These are phyloP conservation scores for Melipona quadrifasciata DNA, from an alignment of 1,140 invertebrate genomes.

Conservation along the genomic window DNA sequence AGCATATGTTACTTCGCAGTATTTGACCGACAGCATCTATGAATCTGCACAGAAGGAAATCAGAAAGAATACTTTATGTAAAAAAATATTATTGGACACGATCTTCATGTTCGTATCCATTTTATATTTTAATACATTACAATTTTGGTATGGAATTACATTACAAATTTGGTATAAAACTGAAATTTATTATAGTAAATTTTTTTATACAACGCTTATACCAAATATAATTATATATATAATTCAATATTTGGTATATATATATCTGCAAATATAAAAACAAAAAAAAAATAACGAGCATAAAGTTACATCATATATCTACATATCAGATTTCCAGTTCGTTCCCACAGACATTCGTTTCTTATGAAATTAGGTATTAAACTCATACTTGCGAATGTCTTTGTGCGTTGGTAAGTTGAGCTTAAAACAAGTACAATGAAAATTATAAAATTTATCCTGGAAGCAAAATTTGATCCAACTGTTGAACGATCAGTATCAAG, in stretches of 20 bases:
- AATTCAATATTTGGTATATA: neutral
- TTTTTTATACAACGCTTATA: neutral
- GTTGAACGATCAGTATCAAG: neutral
- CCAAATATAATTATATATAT: neutral
- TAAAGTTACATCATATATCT: slow-evolving; percentile 33
- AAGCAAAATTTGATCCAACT: neutral
- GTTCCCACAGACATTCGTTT: slow-evolving; percentile 42
- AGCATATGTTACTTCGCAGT: neutral
- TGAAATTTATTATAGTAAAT: neutral
- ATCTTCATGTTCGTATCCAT: neutral
- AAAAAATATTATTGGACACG: neutral
- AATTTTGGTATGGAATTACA: too few species aligned
- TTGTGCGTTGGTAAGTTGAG: neutral
- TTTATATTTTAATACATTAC: neutral
- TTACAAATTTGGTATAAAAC: neutral
- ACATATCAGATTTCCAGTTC: slow-evolving; percentile 41
- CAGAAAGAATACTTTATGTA: neutral
- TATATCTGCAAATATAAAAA: too few species aligned
- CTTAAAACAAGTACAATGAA: neutral
- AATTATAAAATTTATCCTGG: neutral
- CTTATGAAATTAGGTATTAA: slow-evolving; percentile 29
- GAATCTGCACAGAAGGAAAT: neutral
- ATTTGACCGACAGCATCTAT: neutral
- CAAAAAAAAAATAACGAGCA: slow-evolving; percentile 23
- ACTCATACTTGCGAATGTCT: neutral